Base-by-base conservation (phyloP, 2,797 vertebrate genomes). In the Helicolenus hilgendorfi region DNA sequence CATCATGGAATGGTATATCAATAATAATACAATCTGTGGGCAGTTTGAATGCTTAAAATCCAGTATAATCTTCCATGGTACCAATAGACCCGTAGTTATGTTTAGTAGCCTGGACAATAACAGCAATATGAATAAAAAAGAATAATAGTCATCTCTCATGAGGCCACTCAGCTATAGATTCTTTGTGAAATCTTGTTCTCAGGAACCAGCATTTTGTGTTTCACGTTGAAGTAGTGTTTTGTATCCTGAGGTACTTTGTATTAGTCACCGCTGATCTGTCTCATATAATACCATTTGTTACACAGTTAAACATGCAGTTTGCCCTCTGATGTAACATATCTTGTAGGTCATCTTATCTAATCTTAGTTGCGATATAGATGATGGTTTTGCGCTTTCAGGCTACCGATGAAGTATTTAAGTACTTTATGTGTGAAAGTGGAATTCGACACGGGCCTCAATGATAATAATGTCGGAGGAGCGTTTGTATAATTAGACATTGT, bases 211-310 rank as follows among this genome's bases (percentile, higher is more conserved):
- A 15, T 84, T 87, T 81, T 77, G 11, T 58, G 29, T 84, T 83
- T 83, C 45, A 65, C 2, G 11, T 27, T 74, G 67, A 80, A 58
- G 73, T 41, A 41, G 41, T 69, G 72, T 82, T 88, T 89, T 78
- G 72, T 82, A 63, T 90, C 88, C 81, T 53, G 78, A 59, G 82
- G 86, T 77, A 29, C 29, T 81, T 73, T 68, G 29, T 80, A 35
- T 88, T 85, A 77, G 68, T 87, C 82, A 79, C 56, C 53, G 70
- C 75, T 80, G 64, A 77, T 86, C 74, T 72, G 69, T 69, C 76
- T 85, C 78, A 62, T 76, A 41, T 83, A 58, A 85, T 77, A 76
- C 55, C 18, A 69, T 88, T 84, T 79, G 76, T 79, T 86, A 63
- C 79, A 63, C 79, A 79, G 71, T 71, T 81, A 76, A 85, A 87